Evolutionary conservation across 2,888 invertebrate genomes (phyloP), one percentile per base, ranked within the genome.

Genomic region (Epicampocera succincta): DNA sequence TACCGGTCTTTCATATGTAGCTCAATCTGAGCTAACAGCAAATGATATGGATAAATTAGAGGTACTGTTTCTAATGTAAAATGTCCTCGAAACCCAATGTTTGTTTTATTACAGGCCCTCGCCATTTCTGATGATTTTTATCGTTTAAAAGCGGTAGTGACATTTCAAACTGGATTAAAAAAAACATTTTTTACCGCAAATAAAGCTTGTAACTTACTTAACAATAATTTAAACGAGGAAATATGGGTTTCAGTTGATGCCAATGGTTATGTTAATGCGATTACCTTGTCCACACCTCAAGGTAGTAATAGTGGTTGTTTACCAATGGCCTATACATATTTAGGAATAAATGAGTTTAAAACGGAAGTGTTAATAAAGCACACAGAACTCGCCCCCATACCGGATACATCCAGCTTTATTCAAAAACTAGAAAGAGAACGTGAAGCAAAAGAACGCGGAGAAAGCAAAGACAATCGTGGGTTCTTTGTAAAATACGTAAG

Each of bases 401-500:
- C 99, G 44, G 99, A 99, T 86, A 99, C 98, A n/a, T 96, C 97
- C 56, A 94, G 96, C 3, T 99, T 97, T 87, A 95, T 99, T 85
- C 97, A 98, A 89, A 98, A 98, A 91, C 89, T 98, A 65, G 98
- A 99, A 89, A 92, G 96, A 74, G 99, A 99, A 90, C 94, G 96
- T 86, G 95, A 96, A 90, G 96, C 96, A 0, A 94, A 96, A 85
- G 97, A 98, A 89, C 94, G 96, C 83, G 96, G 97, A 21, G 97
- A 98, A 86, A 93, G 95, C 21, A 97, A 97, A 88, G 99, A 99
- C 89, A 99, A 98, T 90, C 93, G 98, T 88, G 98, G 98, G 58
- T 99, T 99, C 92, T 93, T 99, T 85, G 97, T 97, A 3, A 99
- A 98, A 98, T 99, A 99, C 93, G 98, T 98, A 93, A 95, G 97